A percentile compares a stretch with the other conserved stretches of the same genome.
Evolutionary conservation across 2,888 invertebrate genomes (phyloP).

Genomic region (Deroplatys truncata): DNA sequence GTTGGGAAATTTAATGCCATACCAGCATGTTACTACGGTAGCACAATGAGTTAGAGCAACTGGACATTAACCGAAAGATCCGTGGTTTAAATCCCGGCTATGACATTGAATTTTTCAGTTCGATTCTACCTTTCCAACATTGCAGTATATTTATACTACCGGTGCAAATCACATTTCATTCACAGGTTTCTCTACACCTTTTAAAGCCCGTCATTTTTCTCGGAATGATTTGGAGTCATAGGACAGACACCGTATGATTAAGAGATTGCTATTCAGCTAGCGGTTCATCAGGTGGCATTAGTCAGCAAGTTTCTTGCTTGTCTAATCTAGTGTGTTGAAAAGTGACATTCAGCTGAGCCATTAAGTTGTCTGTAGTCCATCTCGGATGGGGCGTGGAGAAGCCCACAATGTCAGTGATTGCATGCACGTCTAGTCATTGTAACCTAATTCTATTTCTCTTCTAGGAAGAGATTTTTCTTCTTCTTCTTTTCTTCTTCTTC

Average conservation of each 20-base stretch:
- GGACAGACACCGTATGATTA: background rate
- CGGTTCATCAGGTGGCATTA: background rate
- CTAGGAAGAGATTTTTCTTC: too few relatives aligned
- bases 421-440: background rate
- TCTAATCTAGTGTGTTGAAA: background rate
- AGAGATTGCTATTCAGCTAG: background rate
- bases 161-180: background rate
- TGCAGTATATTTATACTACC: too few relatives aligned
- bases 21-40: too few relatives aligned
- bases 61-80: too few relatives aligned
- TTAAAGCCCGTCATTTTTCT: background rate
- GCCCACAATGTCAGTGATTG: background rate
- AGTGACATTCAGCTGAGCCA: background rate
- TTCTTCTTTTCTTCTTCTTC: too few relatives aligned
- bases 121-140: too few relatives aligned
- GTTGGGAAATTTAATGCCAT: too few relatives aligned
- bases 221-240: background rate
- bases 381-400: background rate
- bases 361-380: background rate
- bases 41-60: too few relatives aligned
- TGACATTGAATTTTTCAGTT: too few relatives aligned
- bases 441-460: background rate
- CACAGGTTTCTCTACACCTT: background rate
- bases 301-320: background rate
- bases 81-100: too few relatives aligned